These are phyloP conservation scores for Grus americana DNA, from an alignment of 2,113 vertebrate genomes.

Conservation along the genomic window DNA sequence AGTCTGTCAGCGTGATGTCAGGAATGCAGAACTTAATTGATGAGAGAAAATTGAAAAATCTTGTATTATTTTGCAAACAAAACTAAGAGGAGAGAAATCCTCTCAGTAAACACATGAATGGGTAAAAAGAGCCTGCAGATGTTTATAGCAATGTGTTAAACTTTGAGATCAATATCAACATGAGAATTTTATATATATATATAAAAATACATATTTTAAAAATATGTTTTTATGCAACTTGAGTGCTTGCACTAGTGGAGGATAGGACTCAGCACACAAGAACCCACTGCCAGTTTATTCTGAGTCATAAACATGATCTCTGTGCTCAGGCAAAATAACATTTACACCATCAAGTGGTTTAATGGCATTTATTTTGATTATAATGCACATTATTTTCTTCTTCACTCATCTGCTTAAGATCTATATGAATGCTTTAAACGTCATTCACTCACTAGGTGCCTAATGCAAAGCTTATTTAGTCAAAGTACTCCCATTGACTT, in stretches of 20 bases:
- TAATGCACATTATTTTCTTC: not conserved
- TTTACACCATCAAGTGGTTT: not conserved
- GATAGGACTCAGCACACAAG: not conserved
- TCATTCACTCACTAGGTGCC: not conserved
- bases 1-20: not conserved
- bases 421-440: not conserved
- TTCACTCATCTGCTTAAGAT: conserved; percentile 3
- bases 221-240: not conserved
- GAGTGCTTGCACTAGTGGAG: not conserved
- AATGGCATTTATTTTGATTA: not conserved
- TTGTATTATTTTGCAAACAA: not conserved
- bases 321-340: not conserved
- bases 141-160: not conserved
- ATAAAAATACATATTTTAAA: not conserved
- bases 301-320: not conserved
- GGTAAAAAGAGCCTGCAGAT: not conserved
- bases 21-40: not conserved
- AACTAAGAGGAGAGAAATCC: not conserved
- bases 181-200: not conserved
- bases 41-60: not conserved
- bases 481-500: conserved; percentile 23
- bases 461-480: conserved; percentile 42
- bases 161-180: not conserved
- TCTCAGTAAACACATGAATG: not conserved
- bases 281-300: not conserved